Conservation (phyloP, 1,140 invertebrate species). For the Melipona quadrifasciata region DNA sequence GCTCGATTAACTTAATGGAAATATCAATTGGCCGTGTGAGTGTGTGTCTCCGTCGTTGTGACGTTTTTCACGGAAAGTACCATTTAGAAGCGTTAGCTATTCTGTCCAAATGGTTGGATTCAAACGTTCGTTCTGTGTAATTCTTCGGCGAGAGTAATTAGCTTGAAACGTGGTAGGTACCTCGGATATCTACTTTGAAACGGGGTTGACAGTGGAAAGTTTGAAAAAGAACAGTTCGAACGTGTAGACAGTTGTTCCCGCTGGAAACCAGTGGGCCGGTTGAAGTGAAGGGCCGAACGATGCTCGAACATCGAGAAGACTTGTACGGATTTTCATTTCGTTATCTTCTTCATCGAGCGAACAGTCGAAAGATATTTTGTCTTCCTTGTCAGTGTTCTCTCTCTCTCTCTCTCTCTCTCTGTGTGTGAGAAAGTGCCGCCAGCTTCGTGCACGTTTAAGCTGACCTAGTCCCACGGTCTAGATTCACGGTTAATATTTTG, state of each 20-base stretch:
- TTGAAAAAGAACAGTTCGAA: background rate
- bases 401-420: no score
- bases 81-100: background rate
- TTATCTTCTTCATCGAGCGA: background rate
- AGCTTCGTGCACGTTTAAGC: background rate
- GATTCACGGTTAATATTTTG: background rate
- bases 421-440: background rate
- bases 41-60: background rate
- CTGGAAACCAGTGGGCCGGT: background rate
- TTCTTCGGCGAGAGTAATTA: background rate
- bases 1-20: background rate
- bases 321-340: background rate
- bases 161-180: background rate
- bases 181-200: background rate
- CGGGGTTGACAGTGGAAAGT: background rate
- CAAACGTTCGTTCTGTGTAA: no score
- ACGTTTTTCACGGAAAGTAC: background rate
- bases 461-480: background rate
- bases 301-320: background rate
- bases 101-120: background rate
- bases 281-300: background rate
- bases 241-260: background rate
- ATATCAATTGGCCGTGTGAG: background rate
- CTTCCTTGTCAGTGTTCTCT: background rate
- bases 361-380: background rate